Evolutionary conservation across 2,888 invertebrate genomes (phyloP), one percentile per base, ranked within the genome.

Genomic region (Drosophila sordidapex): DNA sequence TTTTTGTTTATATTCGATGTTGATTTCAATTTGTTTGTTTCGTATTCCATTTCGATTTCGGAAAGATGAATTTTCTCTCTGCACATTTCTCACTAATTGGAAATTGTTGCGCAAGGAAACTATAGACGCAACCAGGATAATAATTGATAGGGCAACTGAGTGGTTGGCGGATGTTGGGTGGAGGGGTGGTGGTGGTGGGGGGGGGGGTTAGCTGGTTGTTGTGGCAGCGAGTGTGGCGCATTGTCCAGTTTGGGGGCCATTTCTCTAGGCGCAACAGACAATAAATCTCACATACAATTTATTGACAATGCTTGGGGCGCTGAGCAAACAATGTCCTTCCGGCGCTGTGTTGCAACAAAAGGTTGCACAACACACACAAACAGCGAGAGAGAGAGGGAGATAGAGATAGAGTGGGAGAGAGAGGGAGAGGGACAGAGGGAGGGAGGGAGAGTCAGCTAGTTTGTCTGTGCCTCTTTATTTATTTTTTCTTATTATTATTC

Each of bases 201-300:
- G 10, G 0, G 10, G 25, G n/a, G 11, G 31, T 7, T 40, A 7
- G 40, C n/a, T 15, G 18, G 27, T 2, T 27, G 51, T 11, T 15
- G 25, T 15, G 15, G 35, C 52, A 8, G 29, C 33, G 11, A 51
- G 63, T 51, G 64, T 6, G 2, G 64, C 59, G 65, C 67, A 78
- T 78, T 77, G 76, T 78, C 65, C 53, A 58, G 60, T 56, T 70
- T 73, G 33, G 53, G 53, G 76, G 64, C 64, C 67, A 82, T 74
- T 81, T 83, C 78, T 83, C 76, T 74, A 69, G 73, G 73, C 75
- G 76, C 43, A 71, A 60, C 71, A 59, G 70, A 82, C 84, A 74
- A 89, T 89, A 89, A 89, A 87, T 85, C 87, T 83, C 84, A 79
- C 87, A 87, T 83, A 87, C 89, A 85, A 85, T 89, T 87, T 85